Evolutionary conservation across 2,888 invertebrate species (phyloP).

Genomic region (Panopea generosa): DNA sequence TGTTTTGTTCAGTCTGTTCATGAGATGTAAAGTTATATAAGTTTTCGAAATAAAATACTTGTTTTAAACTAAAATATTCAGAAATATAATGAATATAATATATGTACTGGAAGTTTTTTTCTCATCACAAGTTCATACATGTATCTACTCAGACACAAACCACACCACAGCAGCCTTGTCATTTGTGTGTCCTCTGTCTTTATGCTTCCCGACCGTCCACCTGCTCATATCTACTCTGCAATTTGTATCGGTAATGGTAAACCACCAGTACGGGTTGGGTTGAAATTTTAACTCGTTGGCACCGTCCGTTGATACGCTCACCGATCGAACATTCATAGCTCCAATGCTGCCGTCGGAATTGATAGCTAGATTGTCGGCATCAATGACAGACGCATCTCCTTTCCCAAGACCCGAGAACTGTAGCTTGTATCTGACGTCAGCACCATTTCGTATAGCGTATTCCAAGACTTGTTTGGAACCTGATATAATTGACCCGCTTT

Average conservation of each 20-base stretch:
- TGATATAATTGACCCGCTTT: conserved; percentile 5
- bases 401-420: not conserved
- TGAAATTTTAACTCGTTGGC: conserved; percentile 11
- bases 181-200: conserved; percentile 13
- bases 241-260: conserved; percentile 20
- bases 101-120: too few relatives aligned
- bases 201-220: conserved; percentile 35
- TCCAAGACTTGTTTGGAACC: conserved; percentile 26
- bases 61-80: too few relatives aligned
- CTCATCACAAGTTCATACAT: too few relatives aligned
- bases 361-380: conserved; percentile 21
- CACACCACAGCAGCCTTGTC: not conserved
- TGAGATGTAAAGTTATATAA: too few relatives aligned
- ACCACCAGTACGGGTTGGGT: conserved; percentile 29
- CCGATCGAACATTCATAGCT: conserved; percentile 26
- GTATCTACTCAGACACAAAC: conserved; percentile 3
- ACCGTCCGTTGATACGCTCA: not conserved
- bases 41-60: too few relatives aligned
- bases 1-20: too few relatives aligned
- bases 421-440: conserved; percentile 21
- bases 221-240: conserved; percentile 21
- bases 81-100: too few relatives aligned
- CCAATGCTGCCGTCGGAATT: conserved; percentile 1
- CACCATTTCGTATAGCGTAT: conserved; percentile 14
- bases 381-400: not conserved